Conservation (phyloP, 1,140 invertebrate genomes). For the Lordiphosa stackelbergi region DNA sequence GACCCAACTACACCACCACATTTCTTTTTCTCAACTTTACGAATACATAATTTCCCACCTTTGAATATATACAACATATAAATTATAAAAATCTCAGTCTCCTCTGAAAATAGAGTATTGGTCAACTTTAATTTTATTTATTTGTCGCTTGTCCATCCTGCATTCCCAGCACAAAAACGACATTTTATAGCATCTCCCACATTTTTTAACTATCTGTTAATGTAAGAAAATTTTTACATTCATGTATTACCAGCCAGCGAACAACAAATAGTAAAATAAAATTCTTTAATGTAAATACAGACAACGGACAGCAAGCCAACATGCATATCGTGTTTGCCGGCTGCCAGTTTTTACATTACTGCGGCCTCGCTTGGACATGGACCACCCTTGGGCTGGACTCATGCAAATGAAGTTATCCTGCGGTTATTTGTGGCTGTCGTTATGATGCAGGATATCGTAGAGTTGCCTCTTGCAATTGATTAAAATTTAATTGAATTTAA, state of each 20-base stretch:
- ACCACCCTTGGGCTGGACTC: conserved; percentile 16
- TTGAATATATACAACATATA: too few species aligned
- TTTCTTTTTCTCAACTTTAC: too few species aligned
- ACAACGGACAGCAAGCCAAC: conserved; percentile 22
- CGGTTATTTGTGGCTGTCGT: conserved; percentile 72
- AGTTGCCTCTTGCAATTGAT: conserved; percentile 54
- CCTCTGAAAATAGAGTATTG: conserved; percentile 13
- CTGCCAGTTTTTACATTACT: conserved; percentile 42
- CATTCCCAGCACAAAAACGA: too few species aligned
- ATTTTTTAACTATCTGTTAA: conserved; percentile 60
- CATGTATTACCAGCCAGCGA: conserved; percentile 50
- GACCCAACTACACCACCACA: too few species aligned
- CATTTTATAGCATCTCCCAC: neutral
- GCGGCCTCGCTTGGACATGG: conserved; percentile 26
- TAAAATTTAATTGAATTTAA: conserved; percentile 69
- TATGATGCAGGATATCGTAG: conserved; percentile 48
- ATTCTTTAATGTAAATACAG: conserved; percentile 58
- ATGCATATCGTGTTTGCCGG: conserved; percentile 24
- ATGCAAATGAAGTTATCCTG: conserved; percentile 75
- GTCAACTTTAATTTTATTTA: neutral
- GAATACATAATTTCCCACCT: too few species aligned
- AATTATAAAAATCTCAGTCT: too few species aligned
- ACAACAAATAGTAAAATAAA: conserved; percentile 57
- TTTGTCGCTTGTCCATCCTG: too few species aligned
- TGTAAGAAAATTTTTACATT: conserved; percentile 42